Evolutionary conservation across 2,888 invertebrate species (phyloP).

Genomic region (Trichacis sp.): DNA sequence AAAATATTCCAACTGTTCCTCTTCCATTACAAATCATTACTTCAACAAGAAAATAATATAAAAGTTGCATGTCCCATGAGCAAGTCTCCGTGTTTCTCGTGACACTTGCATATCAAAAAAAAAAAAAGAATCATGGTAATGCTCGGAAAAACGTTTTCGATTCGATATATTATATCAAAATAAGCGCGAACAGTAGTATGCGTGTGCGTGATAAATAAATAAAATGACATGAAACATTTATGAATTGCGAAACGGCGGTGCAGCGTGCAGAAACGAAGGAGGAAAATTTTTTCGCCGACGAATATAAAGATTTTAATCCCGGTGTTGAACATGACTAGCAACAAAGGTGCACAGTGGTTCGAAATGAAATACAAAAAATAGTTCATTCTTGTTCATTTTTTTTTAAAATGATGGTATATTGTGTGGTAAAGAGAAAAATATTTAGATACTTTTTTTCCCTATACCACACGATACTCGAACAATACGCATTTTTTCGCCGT

Average conservation of each 20-base stretch:
- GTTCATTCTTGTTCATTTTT: no score
- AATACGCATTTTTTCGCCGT: no score
- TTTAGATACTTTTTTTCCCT: no score
- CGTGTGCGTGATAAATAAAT: conserved; percentile 55
- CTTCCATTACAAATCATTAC: no score
- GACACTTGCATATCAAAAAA: conserved; percentile 12
- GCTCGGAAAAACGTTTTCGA: conserved; percentile 11
- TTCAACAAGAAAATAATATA: background rate
- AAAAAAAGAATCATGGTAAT: no score
- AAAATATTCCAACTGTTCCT: no score
- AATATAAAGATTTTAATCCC: conserved; percentile 31
- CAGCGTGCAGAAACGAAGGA: conserved; percentile 66
- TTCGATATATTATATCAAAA: background rate
- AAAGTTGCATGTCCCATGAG: conserved; percentile 39
- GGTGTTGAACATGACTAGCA: conserved; percentile 45
- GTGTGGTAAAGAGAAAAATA: no score
- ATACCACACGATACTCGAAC: no score
- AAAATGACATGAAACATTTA: conserved; percentile 66
- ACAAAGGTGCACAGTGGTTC: conserved; percentile 51
- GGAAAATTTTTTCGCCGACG: conserved; percentile 42
- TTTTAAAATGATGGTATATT: no score
- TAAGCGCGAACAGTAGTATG: conserved; percentile 59
- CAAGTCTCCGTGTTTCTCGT: conserved; percentile 17
- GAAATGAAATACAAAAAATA: conserved; percentile 48
- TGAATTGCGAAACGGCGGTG: conserved; percentile 67